Conservation (phyloP, 2,888 invertebrate genomes). For the Lycaena phlaeas region DNA sequence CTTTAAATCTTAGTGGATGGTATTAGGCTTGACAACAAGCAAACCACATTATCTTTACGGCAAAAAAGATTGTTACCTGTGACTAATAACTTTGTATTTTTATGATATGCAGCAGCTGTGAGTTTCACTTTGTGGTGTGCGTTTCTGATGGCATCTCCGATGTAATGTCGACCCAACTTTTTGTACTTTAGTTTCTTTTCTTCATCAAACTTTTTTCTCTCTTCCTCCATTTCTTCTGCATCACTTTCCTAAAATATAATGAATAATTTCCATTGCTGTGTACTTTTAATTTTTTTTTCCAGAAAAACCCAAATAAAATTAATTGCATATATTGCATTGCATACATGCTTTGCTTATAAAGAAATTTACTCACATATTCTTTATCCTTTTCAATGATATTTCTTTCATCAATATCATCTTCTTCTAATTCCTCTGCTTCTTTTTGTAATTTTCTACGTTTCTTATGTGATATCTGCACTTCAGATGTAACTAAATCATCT, state of each 20-base stretch:
- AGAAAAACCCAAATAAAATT: too few relatives aligned
- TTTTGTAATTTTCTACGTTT: slow-evolving; percentile 50
- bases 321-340: too few relatives aligned
- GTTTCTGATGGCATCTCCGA: slow-evolving; percentile 79
- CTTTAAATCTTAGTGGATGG: too few relatives aligned
- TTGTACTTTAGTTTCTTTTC: slow-evolving; percentile 74
- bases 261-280: not conserved
- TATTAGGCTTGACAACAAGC: too few relatives aligned
- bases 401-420: slow-evolving; percentile 77
- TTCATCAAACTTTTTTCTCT: slow-evolving; percentile 42
- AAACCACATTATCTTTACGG: too few relatives aligned
- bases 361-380: slow-evolving; percentile 53
- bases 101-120: slow-evolving; percentile 89
- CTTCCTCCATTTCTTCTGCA: slow-evolving; percentile 37
- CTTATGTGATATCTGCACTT: slow-evolving; percentile 63
- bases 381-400: slow-evolving; percentile 72
- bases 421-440: slow-evolving; percentile 70
- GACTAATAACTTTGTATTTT: slow-evolving; percentile 84
- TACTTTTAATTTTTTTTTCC: too few relatives aligned
- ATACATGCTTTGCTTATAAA: slow-evolving; percentile 14
- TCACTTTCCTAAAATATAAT: slow-evolving; percentile 44
- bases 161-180: slow-evolving; percentile 80
- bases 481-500: slow-evolving; percentile 75
- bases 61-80: too few relatives aligned
- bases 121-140: slow-evolving; percentile 76